Conservation (phyloP, 2,888 invertebrate species). For the Epirrhoe tristata region DNA sequence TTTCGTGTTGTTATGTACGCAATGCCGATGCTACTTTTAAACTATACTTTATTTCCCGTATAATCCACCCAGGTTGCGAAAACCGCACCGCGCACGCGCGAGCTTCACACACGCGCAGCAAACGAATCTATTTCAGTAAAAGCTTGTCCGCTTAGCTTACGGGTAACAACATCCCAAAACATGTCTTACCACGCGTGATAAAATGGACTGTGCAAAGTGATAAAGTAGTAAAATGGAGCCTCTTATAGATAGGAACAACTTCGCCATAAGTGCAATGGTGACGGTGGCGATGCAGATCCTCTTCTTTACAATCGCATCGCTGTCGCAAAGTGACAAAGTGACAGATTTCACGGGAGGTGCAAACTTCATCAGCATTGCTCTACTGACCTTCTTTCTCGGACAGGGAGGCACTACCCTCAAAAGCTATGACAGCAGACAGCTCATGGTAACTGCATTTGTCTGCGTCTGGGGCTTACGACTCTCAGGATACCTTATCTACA, state of each 20-base stretch:
- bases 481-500: slow-evolving; percentile 94
- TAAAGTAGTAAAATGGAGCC: slow-evolving; percentile 86
- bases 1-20: background rate
- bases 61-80: slow-evolving; percentile 2
- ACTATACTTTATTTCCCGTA: background rate
- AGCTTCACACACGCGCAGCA: slow-evolving; percentile 63
- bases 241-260: slow-evolving; percentile 92
- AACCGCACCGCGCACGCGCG: slow-evolving; percentile 64
- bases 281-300: slow-evolving; percentile 93
- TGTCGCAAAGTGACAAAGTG: slow-evolving; percentile 95
- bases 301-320: slow-evolving; percentile 94
- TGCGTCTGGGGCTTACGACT: slow-evolving; percentile 95
- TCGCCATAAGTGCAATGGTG: slow-evolving; percentile 94
- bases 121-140: slow-evolving; percentile 81
- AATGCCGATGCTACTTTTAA: background rate
- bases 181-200: slow-evolving; percentile 30
- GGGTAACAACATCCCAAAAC: slow-evolving; percentile 35
- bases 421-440: slow-evolving; percentile 94
- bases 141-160: slow-evolving; percentile 48
- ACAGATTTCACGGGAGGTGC: slow-evolving; percentile 97
- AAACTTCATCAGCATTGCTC: slow-evolving; percentile 95
- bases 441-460: slow-evolving; percentile 95
- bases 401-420: slow-evolving; percentile 89
- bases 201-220: background rate
- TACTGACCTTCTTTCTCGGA: slow-evolving; percentile 94